Evolutionary conservation across 30 jellyfish, hydroid and myxozoan species (phyloP), one percentile per base, ranked within the genome.

Genomic region (Chironex yamaguchii): DNA sequence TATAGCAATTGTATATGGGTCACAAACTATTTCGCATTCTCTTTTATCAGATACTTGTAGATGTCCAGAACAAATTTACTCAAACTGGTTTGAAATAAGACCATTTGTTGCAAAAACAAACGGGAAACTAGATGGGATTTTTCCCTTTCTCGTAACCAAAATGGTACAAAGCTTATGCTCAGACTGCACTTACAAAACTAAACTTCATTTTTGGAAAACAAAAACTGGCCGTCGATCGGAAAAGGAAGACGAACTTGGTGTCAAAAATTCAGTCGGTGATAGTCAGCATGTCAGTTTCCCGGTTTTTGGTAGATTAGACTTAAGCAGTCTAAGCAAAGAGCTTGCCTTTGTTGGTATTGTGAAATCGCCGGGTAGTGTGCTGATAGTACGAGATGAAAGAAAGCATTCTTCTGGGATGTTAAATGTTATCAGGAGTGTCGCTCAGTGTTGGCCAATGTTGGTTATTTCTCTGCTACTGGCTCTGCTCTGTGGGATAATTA

Each of bases 31-130:
- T 42, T 42, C 17, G 13, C 58, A 6, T 42, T 42, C 9, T 32
- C 1, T 64, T 81, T 25, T 65, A 27, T 49, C 79, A 90, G 97
- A 62, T 29, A 90, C 97, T 33, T 90, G 97, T 52, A 78, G 76
- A 24, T 90, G 97, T 82, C 11, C 34, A 28, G 35, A 74, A 78
- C 29, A 33, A 24, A 62, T 90, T 3, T 90, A 80, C 51, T 71
- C 95, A 4, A 73, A 89, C 30, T 90, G 93, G 94, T 81, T 68
- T 70, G 64, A 23, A 26, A 71, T 51, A 48, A 74, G 36, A 64
- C 97, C 97, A 12, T 90, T 71, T 84, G 71, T 67, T 34, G 27
- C 4, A 22, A 54, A 36, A 52, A 73, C 69, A 13, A 62, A 76
- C 1, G 76, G 20, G 34, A 53, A 68, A 29, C 34, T 52, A 12